Conservation (phyloP, 2,113 vertebrate species). For the Cyanoderma ruficeps region DNA sequence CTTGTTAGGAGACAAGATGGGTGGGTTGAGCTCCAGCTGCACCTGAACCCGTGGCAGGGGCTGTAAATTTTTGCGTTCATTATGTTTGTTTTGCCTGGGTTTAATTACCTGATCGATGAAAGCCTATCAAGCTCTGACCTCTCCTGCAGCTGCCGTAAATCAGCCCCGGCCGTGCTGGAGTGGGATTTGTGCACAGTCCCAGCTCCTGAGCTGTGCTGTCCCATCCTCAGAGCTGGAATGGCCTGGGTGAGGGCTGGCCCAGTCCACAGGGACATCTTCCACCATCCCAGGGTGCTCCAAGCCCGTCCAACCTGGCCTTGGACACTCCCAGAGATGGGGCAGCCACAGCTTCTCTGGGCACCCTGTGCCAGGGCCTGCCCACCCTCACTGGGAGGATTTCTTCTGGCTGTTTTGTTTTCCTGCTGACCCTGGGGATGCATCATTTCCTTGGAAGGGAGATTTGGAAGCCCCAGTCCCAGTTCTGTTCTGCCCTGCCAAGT, state of each 20-base stretch:
- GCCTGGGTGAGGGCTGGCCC: neutral
- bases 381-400: neutral
- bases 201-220: neutral
- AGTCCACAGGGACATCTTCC: neutral
- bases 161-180: neutral
- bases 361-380: neutral
- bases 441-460: neutral
- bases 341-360: neutral
- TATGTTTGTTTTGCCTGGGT: constrained; percentile 63
- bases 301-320: neutral
- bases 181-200: neutral
- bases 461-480: neutral
- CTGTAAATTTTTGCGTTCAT: constrained; percentile 38
- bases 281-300: neutral
- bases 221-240: neutral
- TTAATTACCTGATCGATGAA: constrained; percentile 68
- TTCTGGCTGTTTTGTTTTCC: neutral
- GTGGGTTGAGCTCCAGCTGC: neutral
- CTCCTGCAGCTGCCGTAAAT: constrained; percentile 47
- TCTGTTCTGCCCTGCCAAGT: neutral
- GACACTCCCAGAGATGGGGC: neutral
- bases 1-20: neutral
- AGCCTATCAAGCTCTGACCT: constrained; percentile 60
- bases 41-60: neutral
- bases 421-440: accelerated